Conservation (phyloP, 2,797 vertebrate genomes). For the Spea hammondii region DNA sequence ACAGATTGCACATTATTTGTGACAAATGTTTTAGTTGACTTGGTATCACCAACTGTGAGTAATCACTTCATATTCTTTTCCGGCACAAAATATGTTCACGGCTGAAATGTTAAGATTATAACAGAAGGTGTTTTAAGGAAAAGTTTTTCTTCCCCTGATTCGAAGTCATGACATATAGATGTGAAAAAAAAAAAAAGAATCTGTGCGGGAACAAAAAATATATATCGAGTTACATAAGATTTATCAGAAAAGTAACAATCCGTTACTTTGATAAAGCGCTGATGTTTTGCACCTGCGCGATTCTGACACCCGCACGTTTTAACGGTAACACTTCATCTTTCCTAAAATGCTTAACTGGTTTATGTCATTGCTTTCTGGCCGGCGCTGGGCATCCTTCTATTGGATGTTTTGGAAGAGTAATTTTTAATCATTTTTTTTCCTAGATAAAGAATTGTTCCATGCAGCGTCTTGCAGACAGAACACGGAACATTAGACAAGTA, state of each 20-base stretch:
- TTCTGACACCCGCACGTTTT: neutral
- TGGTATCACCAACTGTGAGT: constrained; percentile 3
- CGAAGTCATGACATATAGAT: neutral
- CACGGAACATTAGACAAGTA: constrained; percentile 15
- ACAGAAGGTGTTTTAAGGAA: neutral
- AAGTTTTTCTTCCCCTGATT: neutral
- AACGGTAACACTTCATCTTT: neutral
- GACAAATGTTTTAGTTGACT: neutral
- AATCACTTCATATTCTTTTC: neutral
- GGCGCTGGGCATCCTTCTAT: neutral
- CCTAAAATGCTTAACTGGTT: neutral
- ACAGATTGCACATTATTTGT: constrained; percentile 19
- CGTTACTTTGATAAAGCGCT: neutral
- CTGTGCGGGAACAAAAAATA: too few species aligned
- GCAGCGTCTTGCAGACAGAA: neutral
- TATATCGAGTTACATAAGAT: neutral
- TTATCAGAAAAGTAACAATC: constrained; percentile 4
- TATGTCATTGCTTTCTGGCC: neutral
- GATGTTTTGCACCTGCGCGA: neutral
- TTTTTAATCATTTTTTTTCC: constrained; percentile 22
- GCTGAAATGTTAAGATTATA: neutral
- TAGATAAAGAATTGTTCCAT: neutral
- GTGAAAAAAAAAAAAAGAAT: neutral
- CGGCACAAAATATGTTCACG: neutral
- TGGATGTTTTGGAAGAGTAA: constrained; percentile 16